Evolutionary conservation across 2,113 vertebrate genomes (phyloP).

Genomic region (Phoxinus phoxinus): DNA sequence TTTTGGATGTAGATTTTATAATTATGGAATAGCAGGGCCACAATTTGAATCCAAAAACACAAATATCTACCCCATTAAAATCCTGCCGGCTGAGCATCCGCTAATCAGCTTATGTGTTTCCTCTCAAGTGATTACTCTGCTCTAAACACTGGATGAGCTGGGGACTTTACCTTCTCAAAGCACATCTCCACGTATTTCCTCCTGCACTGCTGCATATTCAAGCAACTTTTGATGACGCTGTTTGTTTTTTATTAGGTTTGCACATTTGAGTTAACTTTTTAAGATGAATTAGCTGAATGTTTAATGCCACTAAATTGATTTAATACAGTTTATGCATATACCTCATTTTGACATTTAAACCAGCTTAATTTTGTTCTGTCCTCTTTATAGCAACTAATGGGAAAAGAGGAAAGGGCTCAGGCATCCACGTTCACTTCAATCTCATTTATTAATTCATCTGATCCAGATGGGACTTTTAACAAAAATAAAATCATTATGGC

Average conservation of each 20-base stretch:
- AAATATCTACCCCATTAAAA: slow-evolving; percentile 33
- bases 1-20: slow-evolving; percentile 58
- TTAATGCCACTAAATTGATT: not conserved
- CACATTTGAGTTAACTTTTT: not conserved
- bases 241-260: slow-evolving; percentile 7
- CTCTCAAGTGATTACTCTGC: slow-evolving; percentile 13
- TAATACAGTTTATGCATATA: slow-evolving; percentile 3
- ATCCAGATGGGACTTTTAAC: slow-evolving; percentile 15
- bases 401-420: not conserved
- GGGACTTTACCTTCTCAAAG: slow-evolving; percentile 15
- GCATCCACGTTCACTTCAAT: not conserved
- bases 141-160: slow-evolving; percentile 11
- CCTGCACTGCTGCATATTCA: not conserved
- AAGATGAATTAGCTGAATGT: not conserved
- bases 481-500: slow-evolving; percentile 6
- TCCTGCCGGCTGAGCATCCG: slow-evolving; percentile 17
- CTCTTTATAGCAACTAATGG: not conserved
- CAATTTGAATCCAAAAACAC: slow-evolving; percentile 16
- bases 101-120: slow-evolving; percentile 11
- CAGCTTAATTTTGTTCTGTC: not conserved
- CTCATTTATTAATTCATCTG: slow-evolving; percentile 21
- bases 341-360: slow-evolving; percentile 14
- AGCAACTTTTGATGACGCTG: not conserved
- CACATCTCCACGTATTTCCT: slow-evolving; percentile 13
- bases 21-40: slow-evolving; percentile 30